Base-by-base conservation (phyloP, 1,140 invertebrate genomes). In the Goniozus legneri region DNA sequence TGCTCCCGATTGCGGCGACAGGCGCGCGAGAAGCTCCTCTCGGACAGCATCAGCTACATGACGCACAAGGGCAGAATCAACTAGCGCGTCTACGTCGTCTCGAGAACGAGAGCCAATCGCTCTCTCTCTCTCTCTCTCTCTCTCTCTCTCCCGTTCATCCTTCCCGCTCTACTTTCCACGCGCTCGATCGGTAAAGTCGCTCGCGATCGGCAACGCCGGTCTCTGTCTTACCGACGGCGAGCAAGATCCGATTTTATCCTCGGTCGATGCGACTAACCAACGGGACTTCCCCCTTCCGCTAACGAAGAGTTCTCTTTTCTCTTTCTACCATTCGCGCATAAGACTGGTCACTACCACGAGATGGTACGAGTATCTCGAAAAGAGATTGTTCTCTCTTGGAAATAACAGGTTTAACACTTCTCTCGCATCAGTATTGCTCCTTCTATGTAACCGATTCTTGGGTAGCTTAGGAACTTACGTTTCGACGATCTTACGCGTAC, bases 41-140 rank as follows among this genome's bases (percentile, higher is more conserved):
- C 70, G 36, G 77, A 80, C 35, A 80, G 80, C 55, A 77, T 79
- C 64, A 82, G 82, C 22, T 87, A 86, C 61, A 83, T 87, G 66
- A 85, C 84, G 15, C 85, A 86, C 55, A 85, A 86, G 57, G 84
- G 84, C 47, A 76, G 83, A 49, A 86, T 86, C 54, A 86, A 86
- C 63, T 87, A 80, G 69, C 10, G 20, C 13, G 32, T 43, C 68
- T 8, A 20, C n/a, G 27, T 39, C 32, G 20, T 21, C 40, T 42
- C 18, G n/a, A 15, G 31, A 24, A 52, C 13, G 14, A 40, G 27
- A 37, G 50, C 44, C 42, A 43, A 15, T 21, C 18, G 46, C 35
- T 41, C 18, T 12, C 15, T 32, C 42, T 27, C 3, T 24, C 16
- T 39, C 20, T 8, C 10, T 21, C 18, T 50, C 35, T 41, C 18